phyloP scores from a whole-genome alignment of 2,113 vertebrate genomes.

The Protobothrops flavoviridis region DNA sequence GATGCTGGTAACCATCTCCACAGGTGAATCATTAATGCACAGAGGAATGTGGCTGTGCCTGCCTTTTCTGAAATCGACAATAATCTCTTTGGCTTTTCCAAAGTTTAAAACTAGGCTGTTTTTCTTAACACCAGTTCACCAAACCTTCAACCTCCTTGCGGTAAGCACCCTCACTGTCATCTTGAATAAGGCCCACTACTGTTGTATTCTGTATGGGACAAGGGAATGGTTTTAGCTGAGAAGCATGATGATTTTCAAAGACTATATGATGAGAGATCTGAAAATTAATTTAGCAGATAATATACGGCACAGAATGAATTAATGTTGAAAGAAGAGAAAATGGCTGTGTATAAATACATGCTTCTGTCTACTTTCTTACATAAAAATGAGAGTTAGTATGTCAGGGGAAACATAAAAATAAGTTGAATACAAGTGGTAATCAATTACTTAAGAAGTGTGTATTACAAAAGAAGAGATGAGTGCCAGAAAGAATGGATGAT shows the following conservation, averaged over 20 bases:
- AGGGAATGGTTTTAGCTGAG: background rate
- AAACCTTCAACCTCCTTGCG: no score
- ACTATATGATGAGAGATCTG: background rate
- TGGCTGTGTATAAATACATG: background rate
- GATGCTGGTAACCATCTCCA: no score
- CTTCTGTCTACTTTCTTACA: background rate
- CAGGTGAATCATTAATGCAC: no score
- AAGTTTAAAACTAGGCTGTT: no score
- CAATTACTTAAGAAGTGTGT: background rate
- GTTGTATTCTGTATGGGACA: background rate
- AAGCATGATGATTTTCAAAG: background rate
- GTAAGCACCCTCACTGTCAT: no score
- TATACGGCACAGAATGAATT: background rate
- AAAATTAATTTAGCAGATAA: background rate
- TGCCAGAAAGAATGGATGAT: background rate
- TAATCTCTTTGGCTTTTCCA: no score
- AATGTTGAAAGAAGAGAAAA: background rate
- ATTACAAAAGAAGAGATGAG: background rate
- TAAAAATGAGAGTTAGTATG: background rate
- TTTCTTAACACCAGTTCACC: no score
- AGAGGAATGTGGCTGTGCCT: no score
- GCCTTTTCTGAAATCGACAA: no score
- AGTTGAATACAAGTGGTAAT: background rate
- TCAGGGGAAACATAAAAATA: background rate
- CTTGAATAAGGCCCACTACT: no score